phyloP scores from a whole-genome alignment of 2,888 invertebrate genomes.

The Hirtodrosophila confusa region DNA sequence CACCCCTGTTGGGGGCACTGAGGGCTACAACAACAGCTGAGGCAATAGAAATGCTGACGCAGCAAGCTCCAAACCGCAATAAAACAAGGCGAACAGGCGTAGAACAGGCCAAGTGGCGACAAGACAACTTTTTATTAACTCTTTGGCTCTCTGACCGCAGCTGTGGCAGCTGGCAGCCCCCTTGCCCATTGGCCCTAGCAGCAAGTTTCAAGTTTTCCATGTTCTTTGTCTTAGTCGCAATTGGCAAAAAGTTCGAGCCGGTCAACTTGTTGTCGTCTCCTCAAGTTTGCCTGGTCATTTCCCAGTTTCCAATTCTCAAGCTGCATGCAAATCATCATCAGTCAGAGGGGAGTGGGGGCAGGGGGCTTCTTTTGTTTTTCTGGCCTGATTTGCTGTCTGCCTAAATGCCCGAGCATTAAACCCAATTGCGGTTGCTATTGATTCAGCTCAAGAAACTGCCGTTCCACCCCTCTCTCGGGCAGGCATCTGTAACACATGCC shows the following conservation, averaged over 20 bases:
- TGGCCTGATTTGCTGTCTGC: constrained; percentile 46
- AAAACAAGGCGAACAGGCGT: constrained; percentile 39
- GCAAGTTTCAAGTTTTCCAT: constrained; percentile 20
- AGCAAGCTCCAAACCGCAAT: constrained; percentile 38
- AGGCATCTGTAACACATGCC: constrained; percentile 59
- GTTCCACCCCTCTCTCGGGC: background rate
- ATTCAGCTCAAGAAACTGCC: constrained; percentile 41
- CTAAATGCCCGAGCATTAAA: constrained; percentile 44
- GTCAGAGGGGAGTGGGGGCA: background rate
- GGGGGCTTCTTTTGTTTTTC: constrained; percentile 26
- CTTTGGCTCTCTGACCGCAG: constrained; percentile 65
- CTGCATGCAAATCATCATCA: constrained; percentile 53
- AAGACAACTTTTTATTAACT: constrained; percentile 72
- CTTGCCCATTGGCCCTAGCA: background rate
- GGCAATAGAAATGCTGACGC: constrained; percentile 57
- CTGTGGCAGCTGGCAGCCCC: constrained; percentile 24
- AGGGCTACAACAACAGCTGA: constrained; percentile 22
- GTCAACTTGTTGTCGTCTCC: constrained; percentile 68
- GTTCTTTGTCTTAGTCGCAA: constrained; percentile 36
- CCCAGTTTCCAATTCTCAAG: constrained; percentile 27
- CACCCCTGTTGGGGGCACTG: background rate
- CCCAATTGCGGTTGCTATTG: constrained; percentile 57
- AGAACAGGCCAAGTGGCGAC: constrained; percentile 39
- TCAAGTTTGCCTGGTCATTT: constrained; percentile 49
- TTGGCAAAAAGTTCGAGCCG: constrained; percentile 31